Base-by-base conservation (phyloP, 2,797 vertebrate species). In the Tragelaphus eurycerus region DNA sequence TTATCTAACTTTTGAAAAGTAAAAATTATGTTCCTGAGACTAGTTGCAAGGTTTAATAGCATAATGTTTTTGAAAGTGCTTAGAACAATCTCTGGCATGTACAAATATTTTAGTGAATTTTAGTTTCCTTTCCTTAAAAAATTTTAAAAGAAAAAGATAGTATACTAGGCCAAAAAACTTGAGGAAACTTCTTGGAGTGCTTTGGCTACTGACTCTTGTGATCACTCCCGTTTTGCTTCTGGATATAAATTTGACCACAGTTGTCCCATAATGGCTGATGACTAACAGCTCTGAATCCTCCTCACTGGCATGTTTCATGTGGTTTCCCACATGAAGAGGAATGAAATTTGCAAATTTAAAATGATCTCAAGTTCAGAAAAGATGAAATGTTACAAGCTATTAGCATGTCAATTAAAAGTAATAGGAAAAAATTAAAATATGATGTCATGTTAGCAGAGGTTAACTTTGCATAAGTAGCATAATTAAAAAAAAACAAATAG, bases 171-270 rank as follows among this genome's bases (percentile, higher is more conserved):
- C 97, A 96, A 97, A 81, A 95, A 95, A 71, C 97, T 97, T 96
- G 92, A 95, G 83, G 94, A 96, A 96, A 93, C 88, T 95, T 97
- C 90, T 96, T 97, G 79, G 94, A 97, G 82, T 86, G 38, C 86
- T 95, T 96, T 97, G 97, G 94, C 96, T 92, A 52, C 55, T 74
- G 93, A 88, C 8, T 23, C 57, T 95, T n/a, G 76, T 88, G 76
- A 92, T 17, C 67, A 48, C 90, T 97, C 71, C 38, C 25, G 10
- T 92, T 88, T 97, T 93, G 38, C 90, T 94, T 88, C 97, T 94
- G 95, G 92, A 85, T 94, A 34, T 82, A 93, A 93, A 92, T 79
- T 31, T 92, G 90, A 93, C 64, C 85, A 96, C 19, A 48, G 5
- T 88, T 93, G 59, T 97, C 96, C 98, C 96, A 97, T 95, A 93